Percentiles rank a stretch among this genome's conserved stretches.
Conservation (phyloP, 2,797 vertebrate genomes). For the Syncerus caffer region DNA sequence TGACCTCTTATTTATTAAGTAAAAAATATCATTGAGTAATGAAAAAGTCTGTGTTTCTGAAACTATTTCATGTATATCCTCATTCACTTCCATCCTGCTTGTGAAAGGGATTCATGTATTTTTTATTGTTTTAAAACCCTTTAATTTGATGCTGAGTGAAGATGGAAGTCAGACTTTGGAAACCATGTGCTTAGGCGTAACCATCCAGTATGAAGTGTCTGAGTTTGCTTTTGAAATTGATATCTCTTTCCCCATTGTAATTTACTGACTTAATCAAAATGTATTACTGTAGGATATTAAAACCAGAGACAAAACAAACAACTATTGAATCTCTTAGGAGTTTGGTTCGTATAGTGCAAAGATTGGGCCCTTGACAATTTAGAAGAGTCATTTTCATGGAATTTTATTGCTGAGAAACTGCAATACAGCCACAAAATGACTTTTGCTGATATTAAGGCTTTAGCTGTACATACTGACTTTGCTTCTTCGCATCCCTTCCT, state of each 20-base stretch:
- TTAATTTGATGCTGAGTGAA: slow-evolving; percentile 39
- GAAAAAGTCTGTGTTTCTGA: background rate
- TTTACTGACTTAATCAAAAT: slow-evolving; percentile 63
- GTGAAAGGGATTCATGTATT: background rate
- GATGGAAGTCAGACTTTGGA: slow-evolving; percentile 27
- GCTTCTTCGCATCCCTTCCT: background rate
- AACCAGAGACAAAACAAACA: slow-evolving; percentile 50
- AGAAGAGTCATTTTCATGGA: background rate
- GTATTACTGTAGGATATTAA: slow-evolving; percentile 61
- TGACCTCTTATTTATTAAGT: slow-evolving; percentile 1
- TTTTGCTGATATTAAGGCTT: slow-evolving; percentile 16
- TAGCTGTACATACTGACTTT: background rate
- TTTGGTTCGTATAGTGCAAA: slow-evolving; percentile 21
- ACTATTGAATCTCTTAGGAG: background rate
- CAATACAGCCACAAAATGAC: background rate
- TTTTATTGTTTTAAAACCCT: slow-evolving; percentile 39
- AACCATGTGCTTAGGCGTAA: background rate
- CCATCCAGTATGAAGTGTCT: background rate
- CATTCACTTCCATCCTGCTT: background rate
- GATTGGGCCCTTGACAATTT: background rate
- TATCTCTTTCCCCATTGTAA: slow-evolving; percentile 29
- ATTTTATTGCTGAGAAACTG: slow-evolving; percentile 39
- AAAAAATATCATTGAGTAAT: background rate
- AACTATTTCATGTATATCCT: background rate
- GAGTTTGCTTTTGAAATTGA: slow-evolving; percentile 63